Conservation (phyloP, 2,113 vertebrate species). For the Spermophilus dauricus region DNA sequence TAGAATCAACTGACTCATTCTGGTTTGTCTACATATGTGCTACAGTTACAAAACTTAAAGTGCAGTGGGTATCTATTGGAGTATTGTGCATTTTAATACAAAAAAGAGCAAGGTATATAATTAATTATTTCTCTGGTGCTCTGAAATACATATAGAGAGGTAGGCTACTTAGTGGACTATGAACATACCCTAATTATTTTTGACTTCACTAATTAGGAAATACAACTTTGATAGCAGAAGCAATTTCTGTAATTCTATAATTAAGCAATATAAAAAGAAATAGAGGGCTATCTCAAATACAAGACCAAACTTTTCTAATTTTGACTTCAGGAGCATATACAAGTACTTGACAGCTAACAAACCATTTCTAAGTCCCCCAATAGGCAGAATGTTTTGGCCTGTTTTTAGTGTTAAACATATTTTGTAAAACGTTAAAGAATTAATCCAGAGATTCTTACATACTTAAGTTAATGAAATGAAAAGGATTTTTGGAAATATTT, state of each 20-base stretch:
- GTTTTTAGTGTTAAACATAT: background rate
- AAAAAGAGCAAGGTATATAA: background rate
- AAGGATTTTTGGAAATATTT: background rate
- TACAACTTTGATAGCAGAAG: background rate
- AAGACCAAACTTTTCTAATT: background rate
- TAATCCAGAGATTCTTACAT: background rate
- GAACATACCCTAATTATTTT: background rate
- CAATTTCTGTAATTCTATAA: background rate
- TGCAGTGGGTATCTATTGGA: background rate
- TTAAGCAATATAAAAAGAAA: background rate
- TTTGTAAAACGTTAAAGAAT: background rate
- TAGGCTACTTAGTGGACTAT: background rate
- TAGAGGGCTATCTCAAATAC: background rate
- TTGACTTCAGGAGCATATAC: background rate
- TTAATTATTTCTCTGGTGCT: background rate
- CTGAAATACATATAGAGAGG: background rate
- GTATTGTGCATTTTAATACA: background rate
- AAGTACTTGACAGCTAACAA: background rate
- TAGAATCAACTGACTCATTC: background rate
- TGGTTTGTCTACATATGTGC: background rate
- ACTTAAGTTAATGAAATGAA: background rate
- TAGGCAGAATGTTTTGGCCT: background rate
- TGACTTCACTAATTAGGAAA: background rate
- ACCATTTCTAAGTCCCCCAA: background rate
- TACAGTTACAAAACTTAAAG: background rate